A percentile compares a stretch with the other conserved stretches of the same genome.
These are phyloP conservation scores for Cataglyphis albicans DNA, from an alignment of 2,888 invertebrate genomes.

Conservation along the genomic window DNA sequence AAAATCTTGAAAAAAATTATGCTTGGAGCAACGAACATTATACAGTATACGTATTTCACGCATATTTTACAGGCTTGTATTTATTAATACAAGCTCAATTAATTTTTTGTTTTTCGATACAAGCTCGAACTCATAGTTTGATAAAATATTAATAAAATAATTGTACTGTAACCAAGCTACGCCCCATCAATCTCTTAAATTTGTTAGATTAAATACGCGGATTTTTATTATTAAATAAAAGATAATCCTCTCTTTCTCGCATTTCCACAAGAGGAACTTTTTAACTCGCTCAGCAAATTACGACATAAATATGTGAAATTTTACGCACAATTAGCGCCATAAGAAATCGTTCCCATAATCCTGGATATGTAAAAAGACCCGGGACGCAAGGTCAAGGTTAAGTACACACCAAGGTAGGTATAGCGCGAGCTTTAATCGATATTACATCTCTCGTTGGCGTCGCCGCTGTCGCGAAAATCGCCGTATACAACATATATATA, in stretches of 20 bases:
- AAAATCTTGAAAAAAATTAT: background rate
- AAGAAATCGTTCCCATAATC: background rate
- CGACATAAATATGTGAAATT: background rate
- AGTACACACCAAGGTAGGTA: conserved; percentile 60
- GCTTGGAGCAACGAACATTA: background rate
- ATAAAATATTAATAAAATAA: background rate
- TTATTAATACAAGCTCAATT: background rate
- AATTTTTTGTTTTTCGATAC: background rate
- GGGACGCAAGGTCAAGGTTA: conserved; percentile 75
- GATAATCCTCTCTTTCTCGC: background rate
- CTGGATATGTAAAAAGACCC: conserved; percentile 52
- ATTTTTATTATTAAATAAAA: no score
- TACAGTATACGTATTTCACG: background rate
- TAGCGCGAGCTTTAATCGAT: conserved; percentile 67
- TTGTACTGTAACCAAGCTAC: no score
- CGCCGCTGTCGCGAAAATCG: background rate
- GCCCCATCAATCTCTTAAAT: background rate
- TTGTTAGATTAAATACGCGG: background rate
- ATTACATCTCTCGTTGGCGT: conserved; percentile 46
- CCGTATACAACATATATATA: background rate
- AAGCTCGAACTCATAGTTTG: background rate
- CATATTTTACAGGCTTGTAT: background rate
- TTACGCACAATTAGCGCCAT: background rate
- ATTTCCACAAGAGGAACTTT: background rate
- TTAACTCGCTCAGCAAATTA: background rate